Conservation (phyloP, 2,888 invertebrate genomes). For the Disparrhopalites patrizii region DNA sequence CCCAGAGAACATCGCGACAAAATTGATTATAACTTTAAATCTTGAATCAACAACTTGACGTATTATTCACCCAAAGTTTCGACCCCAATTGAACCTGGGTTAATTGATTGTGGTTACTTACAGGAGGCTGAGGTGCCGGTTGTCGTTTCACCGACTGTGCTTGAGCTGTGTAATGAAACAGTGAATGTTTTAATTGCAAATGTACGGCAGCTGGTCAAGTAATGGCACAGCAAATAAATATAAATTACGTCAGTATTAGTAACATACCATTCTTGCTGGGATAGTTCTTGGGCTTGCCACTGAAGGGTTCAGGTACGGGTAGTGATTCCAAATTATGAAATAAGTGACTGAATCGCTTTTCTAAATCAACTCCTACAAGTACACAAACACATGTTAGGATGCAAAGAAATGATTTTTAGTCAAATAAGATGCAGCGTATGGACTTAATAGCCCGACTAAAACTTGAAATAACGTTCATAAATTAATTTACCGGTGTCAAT, state of each 20-base stretch:
- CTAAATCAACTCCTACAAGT: slow-evolving; percentile 61
- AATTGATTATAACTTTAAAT: neutral
- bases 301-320: slow-evolving; percentile 67
- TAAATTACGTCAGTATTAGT: neutral
- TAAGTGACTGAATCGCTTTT: slow-evolving; percentile 62
- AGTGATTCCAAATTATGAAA: slow-evolving; percentile 63
- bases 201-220: neutral
- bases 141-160: slow-evolving; percentile 55
- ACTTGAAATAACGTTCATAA: neutral
- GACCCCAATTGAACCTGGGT: slow-evolving; percentile 58
- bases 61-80: slow-evolving; percentile 57
- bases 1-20: neutral
- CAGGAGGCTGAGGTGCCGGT: slow-evolving; percentile 61
- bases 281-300: slow-evolving; percentile 64
- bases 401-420: too few relatives aligned
- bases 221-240: neutral
- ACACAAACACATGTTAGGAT: too few relatives aligned
- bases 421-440: too few relatives aligned
- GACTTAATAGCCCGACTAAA: neutral
- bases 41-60: slow-evolving; percentile 54
- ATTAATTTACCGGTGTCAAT: slow-evolving; percentile 10
- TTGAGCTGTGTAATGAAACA: slow-evolving; percentile 48
- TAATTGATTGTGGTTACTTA: slow-evolving; percentile 30
- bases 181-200: too few relatives aligned
- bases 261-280: slow-evolving; percentile 61